Conservation (phyloP, 2,888 invertebrate genomes). For the Clanis bilineata region DNA sequence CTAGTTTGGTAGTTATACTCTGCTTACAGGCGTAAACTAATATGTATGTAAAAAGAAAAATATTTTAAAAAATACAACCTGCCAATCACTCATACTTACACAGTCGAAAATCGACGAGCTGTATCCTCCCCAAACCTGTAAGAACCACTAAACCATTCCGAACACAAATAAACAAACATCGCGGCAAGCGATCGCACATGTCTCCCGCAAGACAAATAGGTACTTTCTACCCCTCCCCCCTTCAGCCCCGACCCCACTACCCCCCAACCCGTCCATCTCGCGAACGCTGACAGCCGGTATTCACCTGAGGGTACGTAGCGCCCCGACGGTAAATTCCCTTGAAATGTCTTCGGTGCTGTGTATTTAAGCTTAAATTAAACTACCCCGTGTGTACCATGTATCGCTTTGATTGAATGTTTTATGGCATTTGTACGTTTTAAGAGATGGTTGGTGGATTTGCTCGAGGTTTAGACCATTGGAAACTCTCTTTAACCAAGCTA, state of each 20-base stretch:
- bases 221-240: constrained; percentile 30
- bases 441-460: too few species aligned
- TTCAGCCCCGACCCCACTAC: constrained; percentile 34
- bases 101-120: too few species aligned
- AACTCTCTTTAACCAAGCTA: too few species aligned
- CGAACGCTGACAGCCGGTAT: constrained; percentile 65
- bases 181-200: constrained; percentile 63
- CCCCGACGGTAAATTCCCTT: constrained; percentile 45
- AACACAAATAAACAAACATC: constrained; percentile 65
- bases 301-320: constrained; percentile 58
- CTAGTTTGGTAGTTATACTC: too few species aligned
- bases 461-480: too few species aligned
- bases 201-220: constrained; percentile 71
- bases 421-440: too few species aligned
- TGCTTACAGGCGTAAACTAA: too few species aligned
- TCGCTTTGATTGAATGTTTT: constrained; percentile 7
- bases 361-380: constrained; percentile 41
- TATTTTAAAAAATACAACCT: too few species aligned
- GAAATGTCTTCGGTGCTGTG: constrained; percentile 39
- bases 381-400: constrained; percentile 3
- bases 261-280: constrained; percentile 49
- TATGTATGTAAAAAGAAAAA: too few species aligned
- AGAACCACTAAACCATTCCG: constrained; percentile 41
- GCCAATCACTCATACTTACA: not conserved
- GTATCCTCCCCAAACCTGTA: not conserved